These are phyloP conservation scores for Drosophila emarginata DNA, from an alignment of 2,888 invertebrate genomes.

Conservation along the genomic window DNA sequence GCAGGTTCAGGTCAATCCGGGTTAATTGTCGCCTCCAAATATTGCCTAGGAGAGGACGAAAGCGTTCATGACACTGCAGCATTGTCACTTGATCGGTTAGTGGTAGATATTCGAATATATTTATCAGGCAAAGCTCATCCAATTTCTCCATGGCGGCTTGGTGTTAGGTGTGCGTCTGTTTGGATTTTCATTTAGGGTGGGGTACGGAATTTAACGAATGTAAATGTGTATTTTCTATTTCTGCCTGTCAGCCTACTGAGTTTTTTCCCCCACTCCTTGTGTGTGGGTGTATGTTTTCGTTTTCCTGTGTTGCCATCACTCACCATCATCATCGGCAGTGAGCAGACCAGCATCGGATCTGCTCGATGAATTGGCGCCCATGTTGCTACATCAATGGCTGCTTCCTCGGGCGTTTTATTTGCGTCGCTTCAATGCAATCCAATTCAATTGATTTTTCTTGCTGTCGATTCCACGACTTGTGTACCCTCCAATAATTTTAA, in stretches of 20 bases:
- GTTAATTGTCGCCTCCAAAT: slow-evolving; percentile 53
- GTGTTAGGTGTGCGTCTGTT: neutral
- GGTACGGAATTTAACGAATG: slow-evolving; percentile 22
- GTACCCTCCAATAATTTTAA: neutral
- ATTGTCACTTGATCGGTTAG: slow-evolving; percentile 59
- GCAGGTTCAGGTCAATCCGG: slow-evolving; percentile 50
- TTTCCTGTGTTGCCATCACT: slow-evolving; percentile 46
- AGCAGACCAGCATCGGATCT: slow-evolving; percentile 80
- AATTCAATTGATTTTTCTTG: slow-evolving; percentile 1
- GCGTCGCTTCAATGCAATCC: neutral
- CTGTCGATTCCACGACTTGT: neutral
- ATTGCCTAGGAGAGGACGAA: slow-evolving; percentile 41
- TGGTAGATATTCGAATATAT: slow-evolving; percentile 40
- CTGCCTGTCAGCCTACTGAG: slow-evolving; percentile 23
- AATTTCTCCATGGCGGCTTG: slow-evolving; percentile 53
- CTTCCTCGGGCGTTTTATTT: slow-evolving; percentile 34
- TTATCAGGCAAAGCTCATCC: slow-evolving; percentile 60
- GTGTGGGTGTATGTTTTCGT: slow-evolving; percentile 1
- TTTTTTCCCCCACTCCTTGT: neutral
- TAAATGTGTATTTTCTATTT: slow-evolving; percentile 5
- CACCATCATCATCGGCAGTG: slow-evolving; percentile 81
- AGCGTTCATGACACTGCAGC: slow-evolving; percentile 53
- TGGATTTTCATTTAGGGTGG: slow-evolving; percentile 2
- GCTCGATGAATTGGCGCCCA: slow-evolving; percentile 82
- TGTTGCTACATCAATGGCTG: slow-evolving; percentile 71